These are phyloP conservation scores for Stenchaetothrips biformis DNA, from an alignment of 2,888 invertebrate genomes.

Conservation along the genomic window DNA sequence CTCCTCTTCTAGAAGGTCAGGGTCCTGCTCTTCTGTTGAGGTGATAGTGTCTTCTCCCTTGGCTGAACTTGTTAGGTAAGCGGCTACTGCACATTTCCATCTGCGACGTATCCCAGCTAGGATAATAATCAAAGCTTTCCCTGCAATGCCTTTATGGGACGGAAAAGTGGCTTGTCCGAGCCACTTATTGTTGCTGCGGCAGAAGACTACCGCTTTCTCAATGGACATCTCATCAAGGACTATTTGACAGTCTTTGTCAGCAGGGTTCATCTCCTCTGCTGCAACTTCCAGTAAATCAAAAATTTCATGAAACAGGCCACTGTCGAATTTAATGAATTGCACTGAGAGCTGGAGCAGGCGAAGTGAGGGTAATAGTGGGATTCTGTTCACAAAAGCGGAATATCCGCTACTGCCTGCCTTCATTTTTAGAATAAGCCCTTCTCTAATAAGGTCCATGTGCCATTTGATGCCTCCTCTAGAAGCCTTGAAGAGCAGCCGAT, in stretches of 20 bases:
- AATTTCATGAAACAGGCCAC: not conserved
- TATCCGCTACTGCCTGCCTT: not conserved
- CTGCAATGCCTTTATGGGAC: not conserved
- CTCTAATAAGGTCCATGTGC: not conserved
- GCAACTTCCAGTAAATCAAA: not conserved
- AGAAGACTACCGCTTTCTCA: not conserved
- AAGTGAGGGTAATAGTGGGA: not conserved
- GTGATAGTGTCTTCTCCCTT: not conserved
- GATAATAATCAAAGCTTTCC: not conserved
- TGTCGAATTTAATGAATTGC: not conserved
- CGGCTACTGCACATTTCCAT: not conserved
- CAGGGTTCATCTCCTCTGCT: not conserved
- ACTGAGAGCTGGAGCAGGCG: not conserved
- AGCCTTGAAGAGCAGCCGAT: too few relatives aligned
- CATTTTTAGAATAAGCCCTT: not conserved
- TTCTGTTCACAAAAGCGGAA: not conserved
- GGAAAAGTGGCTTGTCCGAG: not conserved
- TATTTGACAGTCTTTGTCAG: not conserved
- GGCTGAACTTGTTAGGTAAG: not conserved
- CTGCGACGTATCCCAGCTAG: not conserved
- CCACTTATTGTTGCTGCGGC: not conserved
- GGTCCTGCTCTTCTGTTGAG: too few relatives aligned
- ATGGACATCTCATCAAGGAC: not conserved
- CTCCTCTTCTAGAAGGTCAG: not conserved
- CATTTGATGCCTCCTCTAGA: not conserved